Evolutionary conservation across 2,797 vertebrate species (phyloP), one percentile per base, ranked within the genome.

Genomic region (Phoeniculus purpureus): DNA sequence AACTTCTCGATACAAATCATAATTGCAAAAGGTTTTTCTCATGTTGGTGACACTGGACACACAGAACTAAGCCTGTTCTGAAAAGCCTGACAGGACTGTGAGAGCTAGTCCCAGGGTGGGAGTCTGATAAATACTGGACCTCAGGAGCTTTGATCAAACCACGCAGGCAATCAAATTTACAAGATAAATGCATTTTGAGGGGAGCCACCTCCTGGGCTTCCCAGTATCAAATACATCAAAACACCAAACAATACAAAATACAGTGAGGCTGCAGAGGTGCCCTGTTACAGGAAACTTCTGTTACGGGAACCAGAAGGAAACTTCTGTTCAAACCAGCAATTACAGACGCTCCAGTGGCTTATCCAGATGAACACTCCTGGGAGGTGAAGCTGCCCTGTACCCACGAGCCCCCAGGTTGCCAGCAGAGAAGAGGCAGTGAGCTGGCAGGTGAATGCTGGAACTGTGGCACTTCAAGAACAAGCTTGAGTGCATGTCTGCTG

Each of bases 301-400:
- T 37, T 37, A 37, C 37, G 12, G 37, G 37, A 37, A 37, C 37
- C 8, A 37, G 37, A 37, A 37, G 37, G 25, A 59, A 72, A 50
- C 7, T 22, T 59, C 45, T 37, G 25, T 29, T 79, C 48, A 7
- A 51, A 40, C 9, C 55, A 40, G 23, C 22, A 74, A 0, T 48
- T 32, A 13, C 2, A 21, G 66, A 11, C 26, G 70, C 74, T 52
- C 14, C 52, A 12, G 2, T 14, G 62, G 19, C 32, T 48, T 9
- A 9, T n/a, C 17, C 20, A 16, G 23, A n/a, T 0, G 0, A 25
- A 72, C 58, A 3, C 12, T 32, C 43, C 65, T 2, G 17, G 34
- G 54, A 34, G 65, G 21, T 9, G 60, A 56, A 19, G 31, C 59
- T 79, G 89, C 58, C 56, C 55, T 3, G 54, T 1, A 8, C 10